These are phyloP conservation scores for Gryon sp. DNA, from an alignment of 1,140 invertebrate genomes.

Conservation along the genomic window DNA sequence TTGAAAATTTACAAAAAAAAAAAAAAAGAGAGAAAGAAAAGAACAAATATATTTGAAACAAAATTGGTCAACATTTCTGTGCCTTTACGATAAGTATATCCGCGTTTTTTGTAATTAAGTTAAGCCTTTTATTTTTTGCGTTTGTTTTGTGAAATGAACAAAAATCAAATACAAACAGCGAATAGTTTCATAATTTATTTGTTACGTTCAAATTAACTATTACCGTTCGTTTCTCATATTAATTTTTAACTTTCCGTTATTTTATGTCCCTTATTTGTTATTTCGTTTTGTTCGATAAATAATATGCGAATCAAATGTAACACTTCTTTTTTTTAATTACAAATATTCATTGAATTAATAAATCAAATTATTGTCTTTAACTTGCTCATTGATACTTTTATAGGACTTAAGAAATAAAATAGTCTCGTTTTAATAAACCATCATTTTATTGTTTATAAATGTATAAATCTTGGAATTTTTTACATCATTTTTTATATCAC, in stretches of 20 bases:
- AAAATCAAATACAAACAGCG: too few relatives aligned
- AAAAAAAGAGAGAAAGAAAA: too few relatives aligned
- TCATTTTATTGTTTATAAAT: too few relatives aligned
- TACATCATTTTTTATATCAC: too few relatives aligned
- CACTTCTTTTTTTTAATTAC: slow-evolving; percentile 5
- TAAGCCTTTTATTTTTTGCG: neutral
- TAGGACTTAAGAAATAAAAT: slow-evolving; percentile 70
- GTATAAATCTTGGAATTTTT: too few relatives aligned
- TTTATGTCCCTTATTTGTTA: slow-evolving; percentile 20
- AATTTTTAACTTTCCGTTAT: too few relatives aligned
- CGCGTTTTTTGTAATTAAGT: slow-evolving; percentile 8
- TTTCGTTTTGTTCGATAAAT: slow-evolving; percentile 36
- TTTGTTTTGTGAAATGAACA: too few relatives aligned
- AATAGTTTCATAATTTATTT: neutral
- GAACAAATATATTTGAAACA: slow-evolving; percentile 33
- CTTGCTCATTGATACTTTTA: slow-evolving; percentile 70
- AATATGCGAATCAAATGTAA: slow-evolving; percentile 12
- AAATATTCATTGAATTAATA: slow-evolving; percentile 34
- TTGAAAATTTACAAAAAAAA: slow-evolving; percentile 16
- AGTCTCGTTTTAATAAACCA: too few relatives aligned
- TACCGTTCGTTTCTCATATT: too few relatives aligned
- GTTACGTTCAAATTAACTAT: neutral
- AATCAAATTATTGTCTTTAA: slow-evolving; percentile 47
- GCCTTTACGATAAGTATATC: too few relatives aligned
- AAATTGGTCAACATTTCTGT: slow-evolving; percentile 8